Evolutionary conservation across 2,888 invertebrate genomes (phyloP).

Genomic region (Nomada ruficornis): DNA sequence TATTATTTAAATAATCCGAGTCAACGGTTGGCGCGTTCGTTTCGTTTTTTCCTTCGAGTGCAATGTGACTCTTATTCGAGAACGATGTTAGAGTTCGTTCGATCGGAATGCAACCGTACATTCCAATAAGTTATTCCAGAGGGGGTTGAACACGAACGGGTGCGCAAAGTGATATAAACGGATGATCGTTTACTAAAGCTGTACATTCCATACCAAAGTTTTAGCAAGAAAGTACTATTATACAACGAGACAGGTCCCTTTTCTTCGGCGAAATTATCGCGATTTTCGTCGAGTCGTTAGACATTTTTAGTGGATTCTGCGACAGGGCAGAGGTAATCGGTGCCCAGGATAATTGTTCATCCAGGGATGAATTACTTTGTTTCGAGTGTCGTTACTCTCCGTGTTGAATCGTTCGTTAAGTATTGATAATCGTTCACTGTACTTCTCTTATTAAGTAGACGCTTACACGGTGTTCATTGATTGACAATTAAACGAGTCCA

Average conservation of each 20-base stretch:
- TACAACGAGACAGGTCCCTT: conserved; percentile 22
- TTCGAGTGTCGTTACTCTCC: conserved; percentile 45
- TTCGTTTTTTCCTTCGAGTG: background rate
- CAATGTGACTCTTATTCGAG: conserved; percentile 3
- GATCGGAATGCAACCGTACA: conserved; percentile 42
- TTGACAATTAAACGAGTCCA: conserved; percentile 38
- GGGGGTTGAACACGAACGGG: conserved; percentile 4
- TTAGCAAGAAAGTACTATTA: conserved; percentile 37
- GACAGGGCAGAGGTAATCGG: background rate
- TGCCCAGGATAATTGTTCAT: background rate
- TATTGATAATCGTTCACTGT: conserved; percentile 67
- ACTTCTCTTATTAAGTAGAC: conserved; percentile 67
- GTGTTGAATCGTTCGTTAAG: conserved; percentile 62
- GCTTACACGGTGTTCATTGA: conserved; percentile 34
- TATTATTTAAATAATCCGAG: conserved; percentile 46
- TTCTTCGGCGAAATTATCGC: conserved; percentile 17
- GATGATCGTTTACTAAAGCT: conserved; percentile 51
- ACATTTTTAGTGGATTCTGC: conserved; percentile 2
- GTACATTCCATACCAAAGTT: conserved; percentile 55
- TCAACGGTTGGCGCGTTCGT: background rate
- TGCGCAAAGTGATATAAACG: conserved; percentile 47
- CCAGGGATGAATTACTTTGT: conserved; percentile 39
- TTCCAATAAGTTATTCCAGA: conserved; percentile 35
- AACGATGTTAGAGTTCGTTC: background rate
- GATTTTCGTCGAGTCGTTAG: background rate